phyloP scores from a whole-genome alignment of 2,888 invertebrate genomes.

The Apeira syringaria region DNA sequence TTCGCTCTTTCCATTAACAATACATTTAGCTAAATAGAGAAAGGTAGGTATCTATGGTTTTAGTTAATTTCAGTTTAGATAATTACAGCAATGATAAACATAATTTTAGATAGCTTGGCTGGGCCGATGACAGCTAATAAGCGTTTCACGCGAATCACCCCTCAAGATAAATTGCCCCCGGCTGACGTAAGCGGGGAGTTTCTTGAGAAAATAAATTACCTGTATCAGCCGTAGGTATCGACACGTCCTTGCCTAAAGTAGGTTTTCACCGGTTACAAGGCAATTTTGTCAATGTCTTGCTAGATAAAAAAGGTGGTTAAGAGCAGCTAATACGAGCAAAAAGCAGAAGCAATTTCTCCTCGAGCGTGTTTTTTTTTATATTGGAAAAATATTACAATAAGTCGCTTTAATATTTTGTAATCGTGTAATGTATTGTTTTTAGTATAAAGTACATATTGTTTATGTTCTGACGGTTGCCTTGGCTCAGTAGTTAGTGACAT shows the following conservation, averaged over 20 bases:
- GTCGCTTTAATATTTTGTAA: no score
- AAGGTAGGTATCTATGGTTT: no score
- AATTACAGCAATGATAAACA: slow-evolving; percentile 10
- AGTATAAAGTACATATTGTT: no score
- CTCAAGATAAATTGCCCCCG: slow-evolving; percentile 67
- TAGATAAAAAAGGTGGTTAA: slow-evolving; percentile 18
- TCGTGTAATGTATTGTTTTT: no score
- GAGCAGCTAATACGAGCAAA: slow-evolving; percentile 10
- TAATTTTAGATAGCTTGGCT: slow-evolving; percentile 11
- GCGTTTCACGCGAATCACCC: slow-evolving; percentile 72
- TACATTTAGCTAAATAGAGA: no score
- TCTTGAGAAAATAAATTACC: slow-evolving; percentile 68
- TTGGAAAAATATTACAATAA: no score
- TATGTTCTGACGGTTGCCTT: no score
- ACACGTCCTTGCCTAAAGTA: slow-evolving; percentile 42
- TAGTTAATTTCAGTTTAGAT: no score
- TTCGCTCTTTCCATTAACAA: no score
- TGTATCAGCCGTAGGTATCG: slow-evolving; percentile 56
- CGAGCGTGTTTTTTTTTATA: no score
- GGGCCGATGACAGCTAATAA: slow-evolving; percentile 66
- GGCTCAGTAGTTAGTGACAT: no score
- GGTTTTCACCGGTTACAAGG: slow-evolving; percentile 39
- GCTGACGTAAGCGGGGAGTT: slow-evolving; percentile 71
- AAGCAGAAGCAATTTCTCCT: slow-evolving; percentile 2
- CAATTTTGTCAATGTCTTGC: slow-evolving; percentile 50